These are phyloP conservation scores for Herpailurus yagouaroundi DNA, from an alignment of 2,113 vertebrate species.

Conservation along the genomic window DNA sequence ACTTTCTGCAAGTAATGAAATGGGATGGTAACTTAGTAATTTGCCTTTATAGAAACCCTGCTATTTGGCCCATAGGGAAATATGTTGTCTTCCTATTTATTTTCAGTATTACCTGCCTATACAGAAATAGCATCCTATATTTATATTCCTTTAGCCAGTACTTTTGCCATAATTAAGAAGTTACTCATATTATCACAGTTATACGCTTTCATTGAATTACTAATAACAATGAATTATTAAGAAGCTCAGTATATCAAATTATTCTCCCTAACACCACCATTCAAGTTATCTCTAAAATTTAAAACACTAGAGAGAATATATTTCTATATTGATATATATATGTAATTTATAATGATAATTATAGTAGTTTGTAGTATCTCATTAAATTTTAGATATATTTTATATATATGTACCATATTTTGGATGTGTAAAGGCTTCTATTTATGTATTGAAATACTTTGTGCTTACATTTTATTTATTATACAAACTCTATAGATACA, in stretches of 20 bases:
- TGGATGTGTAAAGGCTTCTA: constrained; percentile 82
- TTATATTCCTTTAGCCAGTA: background rate
- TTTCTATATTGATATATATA: constrained; percentile 54
- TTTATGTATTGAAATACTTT: constrained; percentile 79
- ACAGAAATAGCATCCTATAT: background rate
- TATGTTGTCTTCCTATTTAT: background rate
- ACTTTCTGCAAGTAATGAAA: background rate
- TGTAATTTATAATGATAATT: constrained; percentile 60
- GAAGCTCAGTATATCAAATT: constrained; percentile 11
- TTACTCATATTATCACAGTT: constrained; percentile 3
- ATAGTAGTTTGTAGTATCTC: constrained; percentile 42
- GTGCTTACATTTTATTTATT: constrained; percentile 83
- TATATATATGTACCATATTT: constrained; percentile 79
- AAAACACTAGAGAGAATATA: constrained; percentile 8
- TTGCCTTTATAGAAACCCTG: background rate
- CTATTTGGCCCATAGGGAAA: background rate
- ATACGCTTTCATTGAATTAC: background rate
- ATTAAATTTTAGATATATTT: constrained; percentile 72
- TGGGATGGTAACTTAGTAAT: background rate
- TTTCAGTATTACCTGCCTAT: background rate
- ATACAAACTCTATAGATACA: constrained; percentile 70
- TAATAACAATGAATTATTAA: background rate
- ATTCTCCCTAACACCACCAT: background rate
- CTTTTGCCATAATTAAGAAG: constrained; percentile 22
- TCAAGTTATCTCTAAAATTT: background rate